Evolutionary conservation across 1,140 invertebrate species (phyloP).

Genomic region (Drosophila eugracilis): DNA sequence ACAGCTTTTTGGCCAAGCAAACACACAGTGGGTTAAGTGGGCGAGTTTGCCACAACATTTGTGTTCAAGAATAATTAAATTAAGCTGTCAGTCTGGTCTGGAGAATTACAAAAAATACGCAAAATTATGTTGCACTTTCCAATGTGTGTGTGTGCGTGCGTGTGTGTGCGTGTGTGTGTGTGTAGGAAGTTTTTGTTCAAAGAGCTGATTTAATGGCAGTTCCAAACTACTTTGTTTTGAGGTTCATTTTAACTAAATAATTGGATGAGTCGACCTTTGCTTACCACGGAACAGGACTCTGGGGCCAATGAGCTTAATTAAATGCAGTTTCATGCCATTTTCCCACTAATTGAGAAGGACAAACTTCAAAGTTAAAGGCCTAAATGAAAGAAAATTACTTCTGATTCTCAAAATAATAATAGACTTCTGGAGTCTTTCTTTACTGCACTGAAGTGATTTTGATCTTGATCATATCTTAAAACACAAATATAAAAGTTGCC

Average conservation of each 20-base stretch:
- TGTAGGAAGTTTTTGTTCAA: background rate
- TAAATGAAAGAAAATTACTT: no score
- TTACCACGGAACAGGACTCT: background rate
- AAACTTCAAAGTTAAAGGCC: no score
- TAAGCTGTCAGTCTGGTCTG: slow-evolving; percentile 23
- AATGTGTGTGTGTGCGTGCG: no score
- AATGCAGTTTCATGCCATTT: background rate
- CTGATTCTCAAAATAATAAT: no score
- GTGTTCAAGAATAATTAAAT: slow-evolving; percentile 47
- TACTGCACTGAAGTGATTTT: background rate
- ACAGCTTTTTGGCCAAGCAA: slow-evolving; percentile 39
- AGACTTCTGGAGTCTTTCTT: no score
- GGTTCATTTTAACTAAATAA: background rate
- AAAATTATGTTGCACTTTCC: background rate
- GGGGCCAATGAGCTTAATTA: background rate
- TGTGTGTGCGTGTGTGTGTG: no score
- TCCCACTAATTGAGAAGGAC: background rate
- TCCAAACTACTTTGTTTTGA: background rate
- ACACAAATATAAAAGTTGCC: background rate
- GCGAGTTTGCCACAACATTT: slow-evolving; percentile 36
- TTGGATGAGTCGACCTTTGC: background rate
- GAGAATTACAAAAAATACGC: background rate
- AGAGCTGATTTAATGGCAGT: slow-evolving; percentile 5
- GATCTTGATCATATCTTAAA: background rate
- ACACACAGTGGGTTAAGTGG: slow-evolving; percentile 9